phyloP scores from a whole-genome alignment of 1,140 invertebrate genomes.

The Sesamia nonagrioides region DNA sequence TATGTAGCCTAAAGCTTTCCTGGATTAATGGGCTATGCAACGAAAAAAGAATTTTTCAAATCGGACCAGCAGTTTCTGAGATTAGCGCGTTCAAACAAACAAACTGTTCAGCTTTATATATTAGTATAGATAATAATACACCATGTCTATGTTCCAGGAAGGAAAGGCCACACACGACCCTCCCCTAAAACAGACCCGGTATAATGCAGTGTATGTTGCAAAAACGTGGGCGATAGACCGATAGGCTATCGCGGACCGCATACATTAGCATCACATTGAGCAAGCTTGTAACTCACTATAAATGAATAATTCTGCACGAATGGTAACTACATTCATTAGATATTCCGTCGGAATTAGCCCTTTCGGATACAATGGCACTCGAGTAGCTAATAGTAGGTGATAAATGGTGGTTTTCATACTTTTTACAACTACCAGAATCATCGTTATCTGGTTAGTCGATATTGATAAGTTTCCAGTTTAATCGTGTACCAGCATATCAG shows the following conservation, averaged over 20 bases:
- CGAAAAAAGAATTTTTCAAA: no score
- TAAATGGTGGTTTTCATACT: not conserved
- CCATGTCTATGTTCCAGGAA: not conserved
- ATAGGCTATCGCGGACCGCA: slow-evolving; percentile 61
- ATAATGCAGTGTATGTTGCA: slow-evolving; percentile 49
- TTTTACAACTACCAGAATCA: no score
- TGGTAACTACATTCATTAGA: slow-evolving; percentile 53
- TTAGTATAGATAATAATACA: not conserved
- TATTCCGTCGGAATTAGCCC: slow-evolving; percentile 9
- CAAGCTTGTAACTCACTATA: slow-evolving; percentile 57
- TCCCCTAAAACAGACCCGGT: not conserved
- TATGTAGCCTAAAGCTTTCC: no score
- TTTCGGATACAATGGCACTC: not conserved
- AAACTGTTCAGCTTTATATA: no score
- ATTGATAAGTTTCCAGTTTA: no score
- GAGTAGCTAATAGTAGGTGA: not conserved
- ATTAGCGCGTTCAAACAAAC: no score
- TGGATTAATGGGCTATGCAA: no score
- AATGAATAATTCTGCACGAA: slow-evolving; percentile 55
- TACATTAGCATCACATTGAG: slow-evolving; percentile 60
- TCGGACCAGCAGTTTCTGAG: no score
- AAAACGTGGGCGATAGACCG: slow-evolving; percentile 55
- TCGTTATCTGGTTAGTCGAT: no score
- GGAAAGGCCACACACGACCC: not conserved
- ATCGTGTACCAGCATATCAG: no score